Percentiles rank a stretch among this genome's conserved stretches.
Conservation (phyloP, 2,113 vertebrate species). For the Salvator merianae region DNA sequence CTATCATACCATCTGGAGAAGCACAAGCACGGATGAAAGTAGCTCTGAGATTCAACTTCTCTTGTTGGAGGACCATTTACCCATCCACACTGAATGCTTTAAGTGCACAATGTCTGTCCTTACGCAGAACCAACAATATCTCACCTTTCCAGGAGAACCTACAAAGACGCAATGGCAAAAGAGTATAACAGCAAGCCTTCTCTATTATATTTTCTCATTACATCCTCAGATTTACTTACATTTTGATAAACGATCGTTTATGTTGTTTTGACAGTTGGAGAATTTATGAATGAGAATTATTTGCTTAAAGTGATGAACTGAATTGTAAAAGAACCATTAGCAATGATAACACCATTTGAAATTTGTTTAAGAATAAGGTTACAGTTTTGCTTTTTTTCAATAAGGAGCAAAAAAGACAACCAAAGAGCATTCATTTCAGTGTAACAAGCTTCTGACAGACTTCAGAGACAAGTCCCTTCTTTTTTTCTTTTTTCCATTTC, state of each 20-base stretch:
- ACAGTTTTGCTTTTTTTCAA: slow-evolving; percentile 75
- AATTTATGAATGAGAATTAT: slow-evolving; percentile 75
- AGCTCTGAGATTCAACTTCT: slow-evolving; percentile 60
- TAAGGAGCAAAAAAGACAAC: slow-evolving; percentile 66
- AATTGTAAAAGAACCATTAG: slow-evolving; percentile 79
- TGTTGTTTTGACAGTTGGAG: slow-evolving; percentile 81
- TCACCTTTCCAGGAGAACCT: slow-evolving; percentile 74
- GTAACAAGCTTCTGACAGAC: slow-evolving; percentile 78
- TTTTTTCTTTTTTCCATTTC: slow-evolving; percentile 47
- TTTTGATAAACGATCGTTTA: slow-evolving; percentile 77
- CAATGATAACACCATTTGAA: slow-evolving; percentile 77
- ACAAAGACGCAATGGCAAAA: slow-evolving; percentile 69
- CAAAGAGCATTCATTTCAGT: slow-evolving; percentile 76
- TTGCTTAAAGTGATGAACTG: slow-evolving; percentile 71
- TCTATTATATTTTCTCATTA: slow-evolving; percentile 63
- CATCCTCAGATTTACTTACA: slow-evolving; percentile 69
- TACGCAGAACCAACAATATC: slow-evolving; percentile 75
- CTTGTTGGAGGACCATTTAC: slow-evolving; percentile 53
- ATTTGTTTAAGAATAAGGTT: slow-evolving; percentile 71
- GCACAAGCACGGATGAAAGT: slow-evolving; percentile 69
- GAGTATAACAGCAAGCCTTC: slow-evolving; percentile 63
- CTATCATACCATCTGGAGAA: slow-evolving; percentile 75
- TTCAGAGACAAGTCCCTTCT: slow-evolving; percentile 70
- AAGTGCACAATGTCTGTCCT: slow-evolving; percentile 76
- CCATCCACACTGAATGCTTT: slow-evolving; percentile 58